Percentiles rank a stretch among this genome's conserved stretches.
Evolutionary conservation across 2,113 vertebrate genomes (phyloP).

Genomic region (Petroica traversi): DNA sequence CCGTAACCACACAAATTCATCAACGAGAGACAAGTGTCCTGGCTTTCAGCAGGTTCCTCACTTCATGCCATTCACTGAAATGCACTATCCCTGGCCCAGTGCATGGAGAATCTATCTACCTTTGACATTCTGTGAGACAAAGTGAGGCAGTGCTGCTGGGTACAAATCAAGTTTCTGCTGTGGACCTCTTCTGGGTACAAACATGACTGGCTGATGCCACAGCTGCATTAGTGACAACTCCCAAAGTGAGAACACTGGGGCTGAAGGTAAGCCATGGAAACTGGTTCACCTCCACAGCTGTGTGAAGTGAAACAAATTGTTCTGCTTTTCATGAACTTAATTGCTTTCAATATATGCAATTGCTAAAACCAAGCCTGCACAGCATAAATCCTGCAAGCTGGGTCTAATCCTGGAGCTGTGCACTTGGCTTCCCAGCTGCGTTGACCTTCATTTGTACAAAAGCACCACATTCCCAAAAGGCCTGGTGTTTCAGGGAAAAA

Average conservation of each 20-base stretch:
- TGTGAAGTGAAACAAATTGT: background rate
- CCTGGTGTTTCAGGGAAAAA: background rate
- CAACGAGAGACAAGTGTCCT: background rate
- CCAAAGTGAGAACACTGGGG: background rate
- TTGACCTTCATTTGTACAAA: background rate
- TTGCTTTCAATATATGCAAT: background rate
- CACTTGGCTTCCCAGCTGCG: background rate
- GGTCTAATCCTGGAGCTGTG: background rate
- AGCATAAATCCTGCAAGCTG: background rate
- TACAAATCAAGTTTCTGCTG: background rate
- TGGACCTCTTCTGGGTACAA: background rate
- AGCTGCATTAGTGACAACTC: background rate
- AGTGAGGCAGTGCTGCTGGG: background rate
- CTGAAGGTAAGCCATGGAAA: background rate
- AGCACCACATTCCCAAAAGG: background rate
- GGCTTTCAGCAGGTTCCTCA: background rate
- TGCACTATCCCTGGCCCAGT: background rate
- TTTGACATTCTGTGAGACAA: background rate
- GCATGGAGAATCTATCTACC: background rate
- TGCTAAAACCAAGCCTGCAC: background rate
- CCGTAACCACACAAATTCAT: background rate
- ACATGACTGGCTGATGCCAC: background rate
- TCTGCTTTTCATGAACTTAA: constrained; percentile 16
- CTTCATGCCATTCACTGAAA: background rate
- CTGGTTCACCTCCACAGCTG: background rate